These are phyloP conservation scores for Neodontobutis hainanensis DNA, from an alignment of 2,113 vertebrate species.

Conservation along the genomic window DNA sequence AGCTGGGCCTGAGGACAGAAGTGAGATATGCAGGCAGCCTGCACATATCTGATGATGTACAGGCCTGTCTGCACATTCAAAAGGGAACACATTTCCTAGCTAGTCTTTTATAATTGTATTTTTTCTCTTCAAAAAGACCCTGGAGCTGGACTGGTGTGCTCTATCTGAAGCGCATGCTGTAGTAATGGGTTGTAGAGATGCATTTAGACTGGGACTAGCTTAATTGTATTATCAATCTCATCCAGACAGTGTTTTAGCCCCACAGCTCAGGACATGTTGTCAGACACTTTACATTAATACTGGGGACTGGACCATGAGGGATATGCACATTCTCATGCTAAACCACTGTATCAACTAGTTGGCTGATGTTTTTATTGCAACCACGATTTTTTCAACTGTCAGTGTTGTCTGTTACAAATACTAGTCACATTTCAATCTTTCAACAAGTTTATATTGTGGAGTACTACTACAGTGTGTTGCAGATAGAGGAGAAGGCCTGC, in stretches of 20 bases:
- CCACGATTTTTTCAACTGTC: constrained; percentile 24
- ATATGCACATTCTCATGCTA: constrained; percentile 48
- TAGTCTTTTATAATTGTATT: constrained; percentile 77
- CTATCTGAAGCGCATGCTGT: constrained; percentile 74
- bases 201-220: constrained; percentile 75
- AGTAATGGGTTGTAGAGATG: constrained; percentile 79
- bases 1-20: constrained; percentile 69
- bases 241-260: constrained; percentile 73
- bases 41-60: constrained; percentile 79
- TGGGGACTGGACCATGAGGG: constrained; percentile 50
- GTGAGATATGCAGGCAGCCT: constrained; percentile 72
- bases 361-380: constrained; percentile 24
- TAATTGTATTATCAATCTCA: constrained; percentile 83
- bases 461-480: constrained; percentile 51
- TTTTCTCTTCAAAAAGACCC: constrained; percentile 65
- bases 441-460: constrained; percentile 10
- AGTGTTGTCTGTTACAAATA: constrained; percentile 19
- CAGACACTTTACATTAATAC: constrained; percentile 58
- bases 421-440: constrained; percentile 26
- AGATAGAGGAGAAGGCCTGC: constrained; percentile 32
- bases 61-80: constrained; percentile 76
- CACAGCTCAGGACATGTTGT: constrained; percentile 72
- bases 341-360: constrained; percentile 33
- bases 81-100: constrained; percentile 78
- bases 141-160: constrained; percentile 70